phyloP scores from a whole-genome alignment of 1,140 invertebrate genomes.

The Brachionus rotundiformis region DNA sequence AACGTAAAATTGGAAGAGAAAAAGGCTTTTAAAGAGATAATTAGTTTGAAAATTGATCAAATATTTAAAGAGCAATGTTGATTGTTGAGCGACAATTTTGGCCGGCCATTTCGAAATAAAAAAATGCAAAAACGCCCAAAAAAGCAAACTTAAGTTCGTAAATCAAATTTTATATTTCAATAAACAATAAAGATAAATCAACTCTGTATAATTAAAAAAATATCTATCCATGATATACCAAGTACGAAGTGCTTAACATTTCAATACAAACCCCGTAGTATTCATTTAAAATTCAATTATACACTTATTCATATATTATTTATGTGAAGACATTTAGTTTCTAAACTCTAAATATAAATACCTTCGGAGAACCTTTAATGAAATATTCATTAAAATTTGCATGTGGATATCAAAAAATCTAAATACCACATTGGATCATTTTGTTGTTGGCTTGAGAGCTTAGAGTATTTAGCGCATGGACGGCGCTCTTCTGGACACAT shows the following conservation, averaged over 20 bases:
- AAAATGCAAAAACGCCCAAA: conserved; percentile 18
- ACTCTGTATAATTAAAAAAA: background rate
- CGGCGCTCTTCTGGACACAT: background rate
- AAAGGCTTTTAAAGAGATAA: background rate
- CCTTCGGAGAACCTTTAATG: conserved; percentile 11
- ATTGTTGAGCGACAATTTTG: background rate
- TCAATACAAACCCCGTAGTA: background rate
- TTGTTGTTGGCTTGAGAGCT: background rate
- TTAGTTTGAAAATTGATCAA: conserved; percentile 20
- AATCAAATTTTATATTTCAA: conserved; percentile 34
- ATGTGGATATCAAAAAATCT: conserved; percentile 28
- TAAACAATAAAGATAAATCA: conserved; percentile 1
- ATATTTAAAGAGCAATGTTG: conserved; percentile 21
- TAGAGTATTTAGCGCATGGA: background rate
- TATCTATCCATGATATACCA: background rate
- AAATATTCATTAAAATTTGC: conserved; percentile 1
- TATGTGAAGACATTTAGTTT: conserved; percentile 8
- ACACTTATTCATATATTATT: conserved; percentile 17
- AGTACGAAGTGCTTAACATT: conserved; percentile 22
- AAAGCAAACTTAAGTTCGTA: conserved; percentile 1
- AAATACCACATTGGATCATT: conserved; percentile 25
- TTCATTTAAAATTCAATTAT: conserved; percentile 3
- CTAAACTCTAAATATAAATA: conserved; percentile 21
- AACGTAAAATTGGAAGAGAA: conserved; percentile 2
- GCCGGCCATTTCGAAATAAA: background rate